phyloP scores from a whole-genome alignment of 2,113 vertebrate genomes.

The Centropus bengalensis region DNA sequence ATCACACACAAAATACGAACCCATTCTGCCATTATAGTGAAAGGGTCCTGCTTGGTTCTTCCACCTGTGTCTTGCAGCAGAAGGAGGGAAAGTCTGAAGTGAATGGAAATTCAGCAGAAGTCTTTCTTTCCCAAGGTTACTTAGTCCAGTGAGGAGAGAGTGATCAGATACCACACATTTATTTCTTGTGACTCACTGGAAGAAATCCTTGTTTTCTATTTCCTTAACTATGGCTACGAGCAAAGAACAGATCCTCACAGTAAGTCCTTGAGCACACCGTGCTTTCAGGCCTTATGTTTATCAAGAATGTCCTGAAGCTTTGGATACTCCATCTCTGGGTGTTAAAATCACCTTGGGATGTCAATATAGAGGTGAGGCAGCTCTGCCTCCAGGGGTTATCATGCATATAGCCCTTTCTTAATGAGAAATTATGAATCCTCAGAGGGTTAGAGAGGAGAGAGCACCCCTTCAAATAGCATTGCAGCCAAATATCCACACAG shows the following conservation, averaged over 20 bases:
- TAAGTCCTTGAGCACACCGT: accelerated
- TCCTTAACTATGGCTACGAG: neutral
- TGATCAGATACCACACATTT: neutral
- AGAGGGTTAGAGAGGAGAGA: neutral
- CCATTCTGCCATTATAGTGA: neutral
- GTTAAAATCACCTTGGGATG: neutral
- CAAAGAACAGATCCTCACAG: neutral
- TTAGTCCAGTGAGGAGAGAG: neutral
- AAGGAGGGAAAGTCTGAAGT: neutral
- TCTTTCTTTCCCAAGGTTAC: neutral
- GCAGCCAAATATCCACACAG: neutral
- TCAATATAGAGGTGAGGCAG: neutral
- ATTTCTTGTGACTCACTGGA: neutral
- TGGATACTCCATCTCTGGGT: neutral
- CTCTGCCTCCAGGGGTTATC: neutral
- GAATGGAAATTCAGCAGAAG: neutral
- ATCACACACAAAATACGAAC: neutral
- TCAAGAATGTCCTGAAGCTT: accelerated
- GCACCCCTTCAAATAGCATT: neutral
- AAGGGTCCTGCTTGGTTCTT: neutral
- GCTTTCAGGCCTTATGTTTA: neutral
- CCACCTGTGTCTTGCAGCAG: neutral
- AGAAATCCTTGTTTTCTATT: neutral
- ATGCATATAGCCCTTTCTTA: neutral
- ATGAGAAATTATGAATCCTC: neutral